phyloP scores from a whole-genome alignment of 2,888 invertebrate species.

The Electrophaes corylata region DNA sequence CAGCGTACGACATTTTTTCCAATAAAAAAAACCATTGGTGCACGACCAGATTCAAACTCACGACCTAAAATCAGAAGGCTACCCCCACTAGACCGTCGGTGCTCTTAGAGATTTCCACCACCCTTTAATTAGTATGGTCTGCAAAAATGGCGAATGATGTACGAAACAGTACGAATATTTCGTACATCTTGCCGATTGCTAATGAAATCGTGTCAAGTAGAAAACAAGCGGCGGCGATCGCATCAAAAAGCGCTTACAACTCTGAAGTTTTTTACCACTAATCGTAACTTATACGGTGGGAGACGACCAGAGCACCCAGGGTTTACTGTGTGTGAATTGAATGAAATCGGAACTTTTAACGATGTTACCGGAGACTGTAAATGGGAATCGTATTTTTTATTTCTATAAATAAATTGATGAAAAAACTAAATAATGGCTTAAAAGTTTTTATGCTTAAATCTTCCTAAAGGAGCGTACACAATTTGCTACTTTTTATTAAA shows the following conservation, averaged over 20 bases:
- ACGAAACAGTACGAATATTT: conserved; percentile 36
- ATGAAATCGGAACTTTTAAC: conserved; percentile 37
- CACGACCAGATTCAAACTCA: too few relatives aligned
- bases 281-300: conserved; percentile 66
- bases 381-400: conserved; percentile 8
- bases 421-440: neutral
- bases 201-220: conserved; percentile 71
- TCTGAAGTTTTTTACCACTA: conserved; percentile 63
- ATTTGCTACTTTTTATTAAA: too few relatives aligned
- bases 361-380: conserved; percentile 25
- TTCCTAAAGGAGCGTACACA: too few relatives aligned
- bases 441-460: neutral
- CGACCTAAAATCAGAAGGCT: too few relatives aligned
- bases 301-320: conserved; percentile 41
- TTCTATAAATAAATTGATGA: neutral
- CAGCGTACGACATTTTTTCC: too few relatives aligned
- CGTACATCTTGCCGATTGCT: conserved; percentile 57
- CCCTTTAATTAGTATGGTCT: too few relatives aligned
- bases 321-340: conserved; percentile 24
- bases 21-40: too few relatives aligned
- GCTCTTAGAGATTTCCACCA: too few relatives aligned
- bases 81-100: too few relatives aligned
- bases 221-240: conserved; percentile 64
- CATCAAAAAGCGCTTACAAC: conserved; percentile 74
- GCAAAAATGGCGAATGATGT: too few relatives aligned